Base-by-base conservation (phyloP, 2,888 invertebrate species). In the Drosophila atripex region DNA sequence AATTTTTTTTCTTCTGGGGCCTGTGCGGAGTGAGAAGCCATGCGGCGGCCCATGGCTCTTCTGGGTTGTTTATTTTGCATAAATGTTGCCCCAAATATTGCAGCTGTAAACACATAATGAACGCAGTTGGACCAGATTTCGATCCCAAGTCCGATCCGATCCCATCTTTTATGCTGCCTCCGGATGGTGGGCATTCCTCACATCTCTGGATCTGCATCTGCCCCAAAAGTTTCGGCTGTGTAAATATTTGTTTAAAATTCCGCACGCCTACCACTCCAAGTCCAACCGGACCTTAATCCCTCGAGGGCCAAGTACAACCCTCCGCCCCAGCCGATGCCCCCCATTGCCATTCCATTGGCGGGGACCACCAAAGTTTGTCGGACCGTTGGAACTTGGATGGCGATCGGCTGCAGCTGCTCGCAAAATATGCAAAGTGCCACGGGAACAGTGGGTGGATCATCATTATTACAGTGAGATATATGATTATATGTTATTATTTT, bases 51-150 rank as follows among this genome's bases (percentile, higher is more conserved):
- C 45, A 47, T 52, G 60, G 47, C 69, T 41, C 45, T 51, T 16
- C 28, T 50, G 54, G 23, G 52, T 65, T 87, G 88, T 88, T 88
- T 87, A 80, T 87, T 83, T 87, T 88, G 80, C 88, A 87, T 87
- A 87, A 86, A 88, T 87, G 86, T 88, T 87, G 86, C 80, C 86
- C 86, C 86, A 87, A 87, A 87, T 87, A 88, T 86, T 83, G 83
- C 88, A 88, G 86, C 80, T 84, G 88, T 86, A 86, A 84, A 83
- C 79, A 78, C 78, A 80, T 71, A 73, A 73, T 77, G 88, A 78
- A 70, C 66, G 56, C 71, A 60, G 60, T 64, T 59, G 65, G 59
- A 53, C 32, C 59, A 53, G 51, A 38, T 30, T 18, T 39, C 18
- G 45, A 50, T 58, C 35, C 59, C 14, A 60, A 46, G 39, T 59